Evolutionary conservation across 2,888 invertebrate species (phyloP), one percentile per base, ranked within the genome.

Genomic region (Sesia apiformis): DNA sequence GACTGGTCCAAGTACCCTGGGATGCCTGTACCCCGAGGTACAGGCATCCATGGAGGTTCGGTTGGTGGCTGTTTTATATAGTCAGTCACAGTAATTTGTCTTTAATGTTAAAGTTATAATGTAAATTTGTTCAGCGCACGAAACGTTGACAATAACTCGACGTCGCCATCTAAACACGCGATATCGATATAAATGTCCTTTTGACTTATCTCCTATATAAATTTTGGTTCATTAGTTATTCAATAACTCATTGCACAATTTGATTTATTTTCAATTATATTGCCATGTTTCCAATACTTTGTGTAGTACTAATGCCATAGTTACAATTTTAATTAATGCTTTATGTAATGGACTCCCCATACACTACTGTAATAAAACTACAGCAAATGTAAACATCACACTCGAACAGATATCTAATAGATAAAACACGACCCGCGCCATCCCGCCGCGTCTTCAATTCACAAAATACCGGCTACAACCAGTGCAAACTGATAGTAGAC

Each of bases 111-210:
- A 60, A 60, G 23, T 2, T 23, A 23, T 23, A 23, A 23, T 46
- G 46, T 23, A 64, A 70, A 70, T 67, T 72, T 61, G 63, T 64
- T 63, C 65, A 65, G 58, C 62, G 59, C 69, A 72, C 64, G 72
- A 67, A 63, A 62, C 23, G 60, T 23, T 60, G 57, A 61, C 59
- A 59, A 57, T 59, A 61, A 61, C 59, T 59, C 56, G 50, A 59
- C 54, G 52, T 60, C 55, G 52, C 56, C 23, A 46, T n/a, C 23
- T 46, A 57, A 58, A 61, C 79, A 80, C 75, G 77, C 78, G 67
- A 77, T 67, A 63, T 60, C 57, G 61, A 69, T 68, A 70, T 75
- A 66, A 69, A 72, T 57, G 41, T 49, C 54, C 51, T 55, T 53
- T 49, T 43, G 23, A 38, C 55, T 58, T 52, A 38, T 52, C 3